These are phyloP conservation scores for Jaculus jaculus DNA, from an alignment of 2,113 vertebrate species.

Conservation along the genomic window DNA sequence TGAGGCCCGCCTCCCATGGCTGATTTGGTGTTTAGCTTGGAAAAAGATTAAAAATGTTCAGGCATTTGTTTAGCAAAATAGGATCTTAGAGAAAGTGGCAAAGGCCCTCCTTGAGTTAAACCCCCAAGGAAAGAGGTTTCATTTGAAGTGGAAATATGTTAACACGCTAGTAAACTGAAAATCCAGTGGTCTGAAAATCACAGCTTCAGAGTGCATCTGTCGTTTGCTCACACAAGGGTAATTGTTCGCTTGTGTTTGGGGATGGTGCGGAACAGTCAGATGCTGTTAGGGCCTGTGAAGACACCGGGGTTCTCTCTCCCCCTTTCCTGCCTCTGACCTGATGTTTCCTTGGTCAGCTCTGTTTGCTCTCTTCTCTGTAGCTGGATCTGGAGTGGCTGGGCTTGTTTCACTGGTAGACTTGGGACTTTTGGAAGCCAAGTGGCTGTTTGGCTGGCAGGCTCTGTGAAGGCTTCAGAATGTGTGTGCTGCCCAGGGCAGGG, in stretches of 20 bases:
- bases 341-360: background rate
- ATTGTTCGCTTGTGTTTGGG: constrained; percentile 74
- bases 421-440: too few relatives aligned
- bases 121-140: background rate
- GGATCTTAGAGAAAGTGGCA: background rate
- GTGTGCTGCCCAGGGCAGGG: background rate
- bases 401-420: too few relatives aligned
- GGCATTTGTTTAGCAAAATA: constrained; percentile 21
- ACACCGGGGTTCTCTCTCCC: background rate
- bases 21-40: background rate
- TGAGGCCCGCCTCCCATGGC: background rate
- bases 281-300: constrained; percentile 14
- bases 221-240: constrained; percentile 41
- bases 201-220: background rate
- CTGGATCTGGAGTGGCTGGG: background rate
- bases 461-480: background rate
- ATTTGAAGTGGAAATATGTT: background rate
- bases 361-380: background rate
- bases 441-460: background rate
- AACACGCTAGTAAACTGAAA: background rate
- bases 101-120: background rate
- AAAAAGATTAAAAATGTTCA: background rate
- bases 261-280: constrained; percentile 60
- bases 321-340: background rate
- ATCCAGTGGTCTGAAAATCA: background rate